phyloP scores from a whole-genome alignment of 2,113 vertebrate species.

The Arizona elegans region DNA sequence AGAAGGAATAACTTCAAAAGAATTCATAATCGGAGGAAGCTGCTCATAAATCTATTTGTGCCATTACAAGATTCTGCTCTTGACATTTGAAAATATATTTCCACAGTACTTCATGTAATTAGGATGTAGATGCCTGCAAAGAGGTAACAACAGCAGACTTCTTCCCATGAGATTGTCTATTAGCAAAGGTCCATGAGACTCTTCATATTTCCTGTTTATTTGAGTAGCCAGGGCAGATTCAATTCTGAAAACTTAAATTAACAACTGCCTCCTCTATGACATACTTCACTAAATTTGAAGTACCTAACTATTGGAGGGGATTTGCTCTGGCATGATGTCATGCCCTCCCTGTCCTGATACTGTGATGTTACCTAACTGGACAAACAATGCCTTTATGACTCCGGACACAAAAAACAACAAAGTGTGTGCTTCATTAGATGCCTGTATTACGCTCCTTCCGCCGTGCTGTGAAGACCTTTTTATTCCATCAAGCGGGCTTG shows the following conservation, averaged over 20 bases:
- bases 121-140: neutral
- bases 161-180: constrained; percentile 9
- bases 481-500: too few relatives aligned
- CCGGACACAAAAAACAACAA: neutral
- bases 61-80: neutral
- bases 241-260: constrained; percentile 2
- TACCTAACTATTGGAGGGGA: neutral
- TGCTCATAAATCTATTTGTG: neutral
- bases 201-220: neutral
- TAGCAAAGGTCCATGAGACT: constrained; percentile 1
- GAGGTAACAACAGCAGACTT: neutral
- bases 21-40: neutral
- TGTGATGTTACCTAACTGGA: neutral
- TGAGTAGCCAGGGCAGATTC: constrained; percentile 8
- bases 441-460: too few relatives aligned
- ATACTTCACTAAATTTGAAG: neutral
- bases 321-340: neutral
- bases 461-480: too few relatives aligned
- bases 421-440: neutral
- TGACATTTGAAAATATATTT: constrained; percentile 19
- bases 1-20: neutral
- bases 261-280: neutral
- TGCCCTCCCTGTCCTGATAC: neutral
- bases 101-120: neutral
- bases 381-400: neutral